phyloP scores from a whole-genome alignment of 2,797 vertebrate genomes.

The Mormyrus hasselquistii region DNA sequence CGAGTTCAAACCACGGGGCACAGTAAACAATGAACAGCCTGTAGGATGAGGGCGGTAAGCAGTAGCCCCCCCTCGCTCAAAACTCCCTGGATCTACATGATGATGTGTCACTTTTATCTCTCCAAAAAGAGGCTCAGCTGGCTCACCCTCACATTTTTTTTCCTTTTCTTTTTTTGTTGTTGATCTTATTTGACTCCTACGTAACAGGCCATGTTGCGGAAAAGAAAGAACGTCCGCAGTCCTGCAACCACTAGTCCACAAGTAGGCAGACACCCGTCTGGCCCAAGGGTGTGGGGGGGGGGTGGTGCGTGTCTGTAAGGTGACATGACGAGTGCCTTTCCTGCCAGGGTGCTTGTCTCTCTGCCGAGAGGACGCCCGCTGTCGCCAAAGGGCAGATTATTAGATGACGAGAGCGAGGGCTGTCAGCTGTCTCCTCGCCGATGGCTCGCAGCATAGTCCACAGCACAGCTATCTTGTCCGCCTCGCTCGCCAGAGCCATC shows the following conservation, averaged over 20 bases:
- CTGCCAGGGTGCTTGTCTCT: background rate
- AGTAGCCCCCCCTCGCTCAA: background rate
- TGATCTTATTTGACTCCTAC: background rate
- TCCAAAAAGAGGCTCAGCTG: background rate
- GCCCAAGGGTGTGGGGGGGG: background rate
- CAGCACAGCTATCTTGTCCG: background rate
- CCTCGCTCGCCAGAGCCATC: background rate
- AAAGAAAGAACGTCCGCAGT: background rate
- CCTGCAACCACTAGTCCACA: background rate
- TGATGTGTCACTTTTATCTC: slow-evolving; percentile 8
- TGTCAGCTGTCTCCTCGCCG: background rate
- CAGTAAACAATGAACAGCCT: slow-evolving; percentile 13
- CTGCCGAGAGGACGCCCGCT: background rate
- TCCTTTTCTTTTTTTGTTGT: background rate
- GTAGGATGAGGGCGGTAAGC: background rate
- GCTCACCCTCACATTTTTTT: background rate
- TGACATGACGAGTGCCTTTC: background rate
- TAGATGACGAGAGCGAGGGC: background rate
- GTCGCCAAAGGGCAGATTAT: background rate
- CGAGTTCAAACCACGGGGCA: background rate
- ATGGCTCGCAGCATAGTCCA: background rate
- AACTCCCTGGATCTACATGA: slow-evolving; percentile 4
- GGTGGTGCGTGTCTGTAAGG: background rate
- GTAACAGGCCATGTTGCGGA: background rate
- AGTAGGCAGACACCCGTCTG: background rate